Base-by-base conservation (phyloP, 2,888 invertebrate species). In the Stenolophus ochropezus region DNA sequence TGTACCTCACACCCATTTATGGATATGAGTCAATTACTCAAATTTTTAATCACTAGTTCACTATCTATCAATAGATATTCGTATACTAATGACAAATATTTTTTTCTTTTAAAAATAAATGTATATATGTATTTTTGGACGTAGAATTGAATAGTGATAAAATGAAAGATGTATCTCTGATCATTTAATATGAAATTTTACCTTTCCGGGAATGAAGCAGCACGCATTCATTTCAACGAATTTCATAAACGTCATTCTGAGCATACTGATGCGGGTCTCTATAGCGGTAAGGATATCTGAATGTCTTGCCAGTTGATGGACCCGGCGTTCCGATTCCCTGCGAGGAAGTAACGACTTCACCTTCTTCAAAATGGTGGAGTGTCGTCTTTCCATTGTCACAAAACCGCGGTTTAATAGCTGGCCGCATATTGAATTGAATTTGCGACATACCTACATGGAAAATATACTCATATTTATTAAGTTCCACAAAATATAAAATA, bases 181-280 rank as follows among this genome's bases (percentile, higher is more conserved):
- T n/a, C n/a, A n/a, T n/a, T n/a, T n/a, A n/a, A n/a, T n/a, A n/a
- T n/a, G n/a, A n/a, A n/a, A 2, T 2, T 86, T 89, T 87, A 97
- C 97, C 92, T 96, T 96, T 81, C 98, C 98, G 0, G 98, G 97
- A 86, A 98, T 97, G 86, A 98, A 98, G 87, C 97, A 97, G 87
- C 97, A 96, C 18, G 96, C 89, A 82, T 94, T 94, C 47, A 92
- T 91, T 84, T 97, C 96, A 27, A 97, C 95, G 86, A 95, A 96
- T 89, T 97, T 97, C 82, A 94, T 93, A 87, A 96, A 98, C 0
- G 97, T 97, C 97, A 98, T 97, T 49, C 95, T 95, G 11, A 98
- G 91, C 94, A 98, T 95, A 0, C 97, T 97, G 75, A 98, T 93
- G 21, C 98, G 91, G 0, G 97, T 97, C 89, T 98, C 98, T 79